Percentiles rank a stretch among this genome's conserved stretches.
These are phyloP conservation scores for Alethe castanea DNA, from an alignment of 2,113 vertebrate genomes.

Conservation along the genomic window DNA sequence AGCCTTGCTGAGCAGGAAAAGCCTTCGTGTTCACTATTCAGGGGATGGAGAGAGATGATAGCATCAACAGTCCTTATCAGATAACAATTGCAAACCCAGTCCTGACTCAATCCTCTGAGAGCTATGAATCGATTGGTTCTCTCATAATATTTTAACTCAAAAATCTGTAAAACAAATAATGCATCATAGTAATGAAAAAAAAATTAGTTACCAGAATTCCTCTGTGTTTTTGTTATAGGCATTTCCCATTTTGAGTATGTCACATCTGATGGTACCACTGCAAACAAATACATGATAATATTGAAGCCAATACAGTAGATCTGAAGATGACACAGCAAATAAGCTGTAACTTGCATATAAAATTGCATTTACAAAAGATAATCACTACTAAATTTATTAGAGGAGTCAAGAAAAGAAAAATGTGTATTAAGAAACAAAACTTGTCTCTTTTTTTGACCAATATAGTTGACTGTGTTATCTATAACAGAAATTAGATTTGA, in stretches of 20 bases:
- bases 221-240: neutral
- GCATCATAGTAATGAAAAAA: neutral
- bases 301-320: neutral
- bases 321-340: neutral
- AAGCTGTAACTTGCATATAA: neutral
- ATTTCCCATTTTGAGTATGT: neutral
- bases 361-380: neutral
- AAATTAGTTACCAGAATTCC: neutral
- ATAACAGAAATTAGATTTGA: neutral
- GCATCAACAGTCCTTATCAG: neutral
- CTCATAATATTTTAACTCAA: neutral
- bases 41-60: neutral
- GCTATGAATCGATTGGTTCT: neutral
- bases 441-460: neutral
- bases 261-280: neutral
- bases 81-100: slow-evolving; percentile 8
- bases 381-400: neutral
- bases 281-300: neutral
- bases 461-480: neutral
- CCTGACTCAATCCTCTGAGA: neutral
- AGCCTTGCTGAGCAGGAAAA: slow-evolving; percentile 14
- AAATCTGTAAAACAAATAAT: neutral
- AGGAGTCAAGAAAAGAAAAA: neutral
- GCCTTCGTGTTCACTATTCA: neutral
- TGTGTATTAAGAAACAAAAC: neutral